Evolutionary conservation across 2,888 invertebrate genomes (phyloP), one percentile per base, ranked within the genome.

Genomic region (Tachina lurida): DNA sequence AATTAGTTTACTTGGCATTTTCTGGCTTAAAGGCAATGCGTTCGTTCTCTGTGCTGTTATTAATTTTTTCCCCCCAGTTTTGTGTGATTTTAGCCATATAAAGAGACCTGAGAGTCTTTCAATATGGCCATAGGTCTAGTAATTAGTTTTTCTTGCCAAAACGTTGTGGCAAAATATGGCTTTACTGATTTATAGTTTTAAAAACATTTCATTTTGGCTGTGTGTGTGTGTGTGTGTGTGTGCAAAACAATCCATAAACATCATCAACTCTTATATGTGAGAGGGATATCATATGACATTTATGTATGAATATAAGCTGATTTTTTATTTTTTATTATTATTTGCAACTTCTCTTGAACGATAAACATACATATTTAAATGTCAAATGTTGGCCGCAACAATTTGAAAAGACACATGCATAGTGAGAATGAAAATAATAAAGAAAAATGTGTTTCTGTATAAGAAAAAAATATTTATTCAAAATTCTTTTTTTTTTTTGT

Each of bases 1-100:
- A 86, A 86, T 86, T 86, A 86, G 83, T 86, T 86, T 86, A 83
- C 62, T 80, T 86, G 86, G 83, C 86, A 86, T 83, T 86, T 86
- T 86, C 76, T 86, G 49, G 86, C 86, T 83, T 76, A 56, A 83
- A 86, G 86, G 79, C 79, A 79, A 76, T 68, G 67, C 52, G 73
- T 76, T 70, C 70, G 31, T 81, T 49, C 47, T 47, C 39, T 22
- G 3, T 19, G 58, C 10, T 67, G 10, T 31, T 54, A 43, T 70
- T 60, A 52, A 31, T 31, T 39, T 49, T 9, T 31, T 70, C 19
- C 54, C 9, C 45, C 31, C 39, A 22, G 15, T 47, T 63, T 39
- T 54, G 67, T 73, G 54, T 71, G 79, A 65, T 79, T 79, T 79
- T 62, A 12, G 52, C 22, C 58, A 63, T 62, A 62, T 62, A 68